These are phyloP conservation scores for Sceloporus undulatus DNA, from an alignment of 2,113 vertebrate genomes.

Conservation along the genomic window DNA sequence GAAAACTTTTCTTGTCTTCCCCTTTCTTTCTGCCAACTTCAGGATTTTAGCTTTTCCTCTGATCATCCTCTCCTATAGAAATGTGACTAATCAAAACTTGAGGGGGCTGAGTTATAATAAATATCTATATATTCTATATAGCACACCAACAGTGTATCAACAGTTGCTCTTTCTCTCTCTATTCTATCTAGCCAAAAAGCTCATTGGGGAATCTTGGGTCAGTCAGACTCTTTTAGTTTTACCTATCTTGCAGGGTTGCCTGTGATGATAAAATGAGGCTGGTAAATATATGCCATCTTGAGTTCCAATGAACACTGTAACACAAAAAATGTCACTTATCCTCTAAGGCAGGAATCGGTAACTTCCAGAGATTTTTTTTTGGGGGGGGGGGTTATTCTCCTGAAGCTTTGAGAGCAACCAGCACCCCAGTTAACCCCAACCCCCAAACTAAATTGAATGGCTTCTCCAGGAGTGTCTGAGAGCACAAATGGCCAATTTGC, in stretches of 20 bases:
- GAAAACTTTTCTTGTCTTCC: neutral
- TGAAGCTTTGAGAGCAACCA: no score
- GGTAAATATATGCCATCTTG: neutral
- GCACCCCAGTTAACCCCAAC: no score
- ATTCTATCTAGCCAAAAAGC: neutral
- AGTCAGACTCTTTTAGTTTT: neutral
- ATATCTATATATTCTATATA: neutral
- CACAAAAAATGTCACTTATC: neutral
- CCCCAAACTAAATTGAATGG: no score
- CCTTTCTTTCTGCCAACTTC: neutral
- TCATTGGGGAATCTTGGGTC: neutral
- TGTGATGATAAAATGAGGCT: neutral
- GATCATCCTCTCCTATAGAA: conserved; percentile 6
- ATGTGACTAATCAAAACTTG: neutral
- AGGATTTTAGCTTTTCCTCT: conserved; percentile 7
- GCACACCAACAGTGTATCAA: neutral
- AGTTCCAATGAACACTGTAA: neutral
- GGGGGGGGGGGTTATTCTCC: no score
- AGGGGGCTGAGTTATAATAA: neutral
- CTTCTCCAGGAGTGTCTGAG: no score
- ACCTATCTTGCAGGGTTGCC: neutral
- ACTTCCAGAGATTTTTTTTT: no score
- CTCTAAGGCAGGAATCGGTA: neutral
- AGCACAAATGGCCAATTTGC: no score
- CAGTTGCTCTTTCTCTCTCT: neutral